These are phyloP conservation scores for Rhopalosiphum nymphaeae DNA, from an alignment of 2,888 invertebrate genomes.

Conservation along the genomic window DNA sequence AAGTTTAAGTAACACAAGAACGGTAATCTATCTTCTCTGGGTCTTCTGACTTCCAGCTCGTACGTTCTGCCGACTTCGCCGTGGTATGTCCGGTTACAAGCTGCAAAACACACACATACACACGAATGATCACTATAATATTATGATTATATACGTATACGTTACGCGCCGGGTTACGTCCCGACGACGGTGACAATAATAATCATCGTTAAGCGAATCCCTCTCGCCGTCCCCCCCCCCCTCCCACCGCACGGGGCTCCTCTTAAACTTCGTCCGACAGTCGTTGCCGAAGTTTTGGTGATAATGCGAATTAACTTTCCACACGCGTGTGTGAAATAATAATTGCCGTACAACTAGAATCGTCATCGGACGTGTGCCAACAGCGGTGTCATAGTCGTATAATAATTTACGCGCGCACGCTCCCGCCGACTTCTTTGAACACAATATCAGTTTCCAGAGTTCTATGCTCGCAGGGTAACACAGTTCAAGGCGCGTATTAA, in stretches of 20 bases:
- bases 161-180: neutral
- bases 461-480: neutral
- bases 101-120: conserved; percentile 72
- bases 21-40: conserved; percentile 81
- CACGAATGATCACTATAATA: neutral
- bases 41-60: conserved; percentile 82
- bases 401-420: neutral
- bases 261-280: neutral
- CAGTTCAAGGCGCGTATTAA: neutral
- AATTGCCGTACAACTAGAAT: conserved; percentile 1
- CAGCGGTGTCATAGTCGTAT: neutral
- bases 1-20: conserved; percentile 87
- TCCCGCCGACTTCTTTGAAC: neutral
- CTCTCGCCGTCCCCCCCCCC: neutral
- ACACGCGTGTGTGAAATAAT: conserved; percentile 3
- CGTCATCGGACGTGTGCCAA: conserved; percentile 57
- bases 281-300: neutral
- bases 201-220: neutral
- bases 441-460: conserved; percentile 24
- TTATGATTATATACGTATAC: neutral
- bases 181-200: neutral
- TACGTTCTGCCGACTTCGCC: conserved; percentile 86
- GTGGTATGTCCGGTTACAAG: conserved; percentile 86
- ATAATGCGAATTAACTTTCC: conserved; percentile 41
- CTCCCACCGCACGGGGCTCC: neutral